A percentile compares a stretch with the other conserved stretches of the same genome.
Conservation (phyloP, 2,113 vertebrate genomes). For the Chelonoidis abingdonii region DNA sequence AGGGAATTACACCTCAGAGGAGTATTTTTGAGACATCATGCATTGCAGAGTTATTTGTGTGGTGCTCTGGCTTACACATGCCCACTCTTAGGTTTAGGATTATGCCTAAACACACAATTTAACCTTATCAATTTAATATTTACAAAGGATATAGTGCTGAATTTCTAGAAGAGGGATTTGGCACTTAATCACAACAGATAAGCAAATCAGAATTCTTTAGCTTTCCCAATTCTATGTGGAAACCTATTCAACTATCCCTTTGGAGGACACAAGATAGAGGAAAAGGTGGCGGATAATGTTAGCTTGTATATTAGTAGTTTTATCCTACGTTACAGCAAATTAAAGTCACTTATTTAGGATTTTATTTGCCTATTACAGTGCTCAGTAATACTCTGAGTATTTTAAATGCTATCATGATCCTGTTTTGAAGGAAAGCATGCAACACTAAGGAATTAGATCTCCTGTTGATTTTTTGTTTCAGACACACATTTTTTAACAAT, state of each 20-base stretch:
- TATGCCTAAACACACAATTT: neutral
- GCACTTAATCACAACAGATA: neutral
- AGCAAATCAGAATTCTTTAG: neutral
- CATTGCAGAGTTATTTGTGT: accelerated
- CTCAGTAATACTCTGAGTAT: neutral
- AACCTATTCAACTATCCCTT: neutral
- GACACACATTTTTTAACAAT: neutral
- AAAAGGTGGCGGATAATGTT: neutral
- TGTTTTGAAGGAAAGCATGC: neutral
- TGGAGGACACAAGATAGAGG: neutral
- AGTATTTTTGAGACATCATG: neutral
- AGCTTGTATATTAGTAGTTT: neutral
- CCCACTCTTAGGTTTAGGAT: accelerated
- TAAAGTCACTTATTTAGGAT: neutral
- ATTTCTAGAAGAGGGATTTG: accelerated
- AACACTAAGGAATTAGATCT: neutral
- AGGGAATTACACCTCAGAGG: neutral
- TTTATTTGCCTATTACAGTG: neutral
- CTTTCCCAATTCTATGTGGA: accelerated
- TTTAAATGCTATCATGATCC: neutral
- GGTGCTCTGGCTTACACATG: neutral
- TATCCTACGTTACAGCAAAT: neutral
- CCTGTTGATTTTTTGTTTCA: neutral
- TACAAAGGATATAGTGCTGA: neutral
- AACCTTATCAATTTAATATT: neutral